Evolutionary conservation across 2,888 invertebrate species (phyloP), one percentile per base, ranked within the genome.

Genomic region (Clunio marinus): DNA sequence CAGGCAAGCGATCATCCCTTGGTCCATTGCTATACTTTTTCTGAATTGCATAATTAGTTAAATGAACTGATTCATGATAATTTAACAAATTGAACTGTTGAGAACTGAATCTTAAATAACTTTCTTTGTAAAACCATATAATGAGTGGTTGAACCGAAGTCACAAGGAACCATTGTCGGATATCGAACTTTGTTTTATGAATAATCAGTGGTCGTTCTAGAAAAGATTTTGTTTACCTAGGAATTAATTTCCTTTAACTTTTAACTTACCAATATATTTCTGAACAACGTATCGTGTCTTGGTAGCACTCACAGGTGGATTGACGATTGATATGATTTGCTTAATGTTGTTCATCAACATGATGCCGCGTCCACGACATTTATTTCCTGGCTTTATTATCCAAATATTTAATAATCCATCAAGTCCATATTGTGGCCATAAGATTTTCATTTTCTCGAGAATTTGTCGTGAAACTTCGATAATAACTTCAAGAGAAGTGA

Each of bases 301-400:
- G 3, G 57, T 27, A 8, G 51, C 66, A 27, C 51, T 81, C 25
- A 83, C 83, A n/a, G 86, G 83, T 72, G 84, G 82, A 75, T 88
- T 88, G n/a, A 88, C 82, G 66, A 87, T 82, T 25, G 85, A 85
- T 71, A 91, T 78, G 68, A 96, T 93, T 73, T 93, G 92, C 73
- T 92, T 91, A 27, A 96, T 82, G 73, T 87, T 88, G 76, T 92
- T 91, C 83, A 92, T 88, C 60, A 95, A 82, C 58, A 88, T 87
- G 71, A 96, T 96, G 62, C 96, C 96, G 74, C 91, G 83, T 0
- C 96, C 96, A 8, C 96, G 84, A 72, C 95, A 95, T 76, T 93
- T 92, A 73, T 93, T 94, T 0, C 95, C 95, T 0, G 96, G 96
- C 76, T 96, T 96, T 70, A 96, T 85, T 71, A 96, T 96, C 96